Conservation (phyloP, 2,888 invertebrate species). For the Hedychridium roseum region DNA sequence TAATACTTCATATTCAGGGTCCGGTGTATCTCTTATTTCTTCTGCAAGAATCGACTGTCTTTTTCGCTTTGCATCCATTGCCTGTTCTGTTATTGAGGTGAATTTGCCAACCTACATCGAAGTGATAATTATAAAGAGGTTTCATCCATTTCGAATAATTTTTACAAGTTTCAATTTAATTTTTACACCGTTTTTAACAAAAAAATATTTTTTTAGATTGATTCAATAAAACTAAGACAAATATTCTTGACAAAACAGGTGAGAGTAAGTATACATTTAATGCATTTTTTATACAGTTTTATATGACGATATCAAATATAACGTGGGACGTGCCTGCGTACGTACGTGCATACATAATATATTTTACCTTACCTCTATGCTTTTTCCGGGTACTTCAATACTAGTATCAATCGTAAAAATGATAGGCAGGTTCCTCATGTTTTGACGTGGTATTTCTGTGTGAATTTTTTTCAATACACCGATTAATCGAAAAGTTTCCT, state of each 20-base stretch:
- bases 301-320: slow-evolving; percentile 3
- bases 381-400: slow-evolving; percentile 69
- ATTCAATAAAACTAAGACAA: background rate
- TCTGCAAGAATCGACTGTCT: slow-evolving; percentile 25
- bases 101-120: slow-evolving; percentile 48
- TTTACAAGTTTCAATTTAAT: no score
- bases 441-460: slow-evolving; percentile 67
- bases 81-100: slow-evolving; percentile 40
- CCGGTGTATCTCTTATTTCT: slow-evolving; percentile 17
- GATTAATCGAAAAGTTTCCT: slow-evolving; percentile 35
- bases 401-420: slow-evolving; percentile 66
- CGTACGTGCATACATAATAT: no score
- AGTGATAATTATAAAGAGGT: no score
- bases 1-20: slow-evolving; percentile 53
- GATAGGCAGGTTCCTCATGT: slow-evolving; percentile 63
- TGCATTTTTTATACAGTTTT: slow-evolving; percentile 2
- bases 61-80: slow-evolving; percentile 39
- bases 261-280: background rate
- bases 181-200: no score
- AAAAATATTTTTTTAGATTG: no score
- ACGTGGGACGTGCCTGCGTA: no score
- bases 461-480: slow-evolving; percentile 64
- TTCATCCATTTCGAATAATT: no score
- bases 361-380: slow-evolving; percentile 64
- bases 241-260: background rate